phyloP scores from a whole-genome alignment of 2,797 vertebrate genomes.

The Cheirogaleus major region DNA sequence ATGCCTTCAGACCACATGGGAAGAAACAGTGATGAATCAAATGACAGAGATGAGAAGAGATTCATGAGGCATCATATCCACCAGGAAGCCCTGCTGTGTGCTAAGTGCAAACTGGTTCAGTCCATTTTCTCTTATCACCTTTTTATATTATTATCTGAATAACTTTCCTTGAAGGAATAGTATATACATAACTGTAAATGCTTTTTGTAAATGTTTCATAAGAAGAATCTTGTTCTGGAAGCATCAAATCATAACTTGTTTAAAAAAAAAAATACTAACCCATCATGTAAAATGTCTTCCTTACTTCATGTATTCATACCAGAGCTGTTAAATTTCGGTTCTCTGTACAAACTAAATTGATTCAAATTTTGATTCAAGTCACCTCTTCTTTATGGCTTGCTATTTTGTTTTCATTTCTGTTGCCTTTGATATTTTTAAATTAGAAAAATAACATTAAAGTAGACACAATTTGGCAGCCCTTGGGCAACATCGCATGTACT shows the following conservation, averaged over 20 bases:
- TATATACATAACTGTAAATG: background rate
- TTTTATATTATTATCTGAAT: background rate
- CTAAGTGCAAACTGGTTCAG: background rate
- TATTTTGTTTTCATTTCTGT: background rate
- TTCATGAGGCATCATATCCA: background rate
- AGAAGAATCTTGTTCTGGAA: background rate
- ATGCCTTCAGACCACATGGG: conserved; percentile 16
- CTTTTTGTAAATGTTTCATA: conserved; percentile 37
- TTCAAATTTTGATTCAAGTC: background rate
- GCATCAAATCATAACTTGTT: background rate
- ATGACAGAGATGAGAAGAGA: background rate
- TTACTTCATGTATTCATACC: background rate
- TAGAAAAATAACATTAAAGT: background rate
- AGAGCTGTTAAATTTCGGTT: background rate
- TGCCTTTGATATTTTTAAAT: background rate
- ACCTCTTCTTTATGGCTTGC: background rate
- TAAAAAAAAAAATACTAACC: background rate
- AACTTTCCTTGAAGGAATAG: conserved; percentile 20
- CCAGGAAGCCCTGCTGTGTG: background rate
- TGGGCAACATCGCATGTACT: background rate
- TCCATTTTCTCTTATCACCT: background rate
- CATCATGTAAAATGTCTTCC: background rate
- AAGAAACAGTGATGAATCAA: background rate
- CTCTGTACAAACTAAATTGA: background rate
- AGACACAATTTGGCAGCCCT: background rate